Percentiles rank a stretch among this genome's conserved stretches.
These are phyloP conservation scores for Hephaestus fuliginosus DNA, from an alignment of 2,797 vertebrate genomes.

Conservation along the genomic window DNA sequence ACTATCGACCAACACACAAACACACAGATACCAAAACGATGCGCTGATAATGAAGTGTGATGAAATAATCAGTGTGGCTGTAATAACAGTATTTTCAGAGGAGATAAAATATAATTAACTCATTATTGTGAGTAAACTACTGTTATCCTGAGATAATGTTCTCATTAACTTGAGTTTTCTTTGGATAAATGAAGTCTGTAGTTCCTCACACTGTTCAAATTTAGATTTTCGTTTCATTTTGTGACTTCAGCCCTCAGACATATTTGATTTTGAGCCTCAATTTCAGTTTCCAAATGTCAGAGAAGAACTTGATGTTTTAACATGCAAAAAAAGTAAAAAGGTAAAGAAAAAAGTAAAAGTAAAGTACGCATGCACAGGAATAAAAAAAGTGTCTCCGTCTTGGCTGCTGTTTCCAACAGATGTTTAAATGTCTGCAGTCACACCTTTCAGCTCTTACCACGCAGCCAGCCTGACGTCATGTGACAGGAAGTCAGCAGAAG, in stretches of 20 bases:
- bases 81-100: too few relatives aligned
- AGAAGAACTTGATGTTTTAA: neutral
- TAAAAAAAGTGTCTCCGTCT: neutral
- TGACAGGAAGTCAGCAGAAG: constrained; percentile 81
- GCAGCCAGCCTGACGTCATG: constrained; percentile 68
- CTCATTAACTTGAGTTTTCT: neutral
- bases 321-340: too few relatives aligned
- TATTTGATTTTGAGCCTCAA: neutral
- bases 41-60: too few relatives aligned
- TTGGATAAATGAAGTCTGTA: neutral
- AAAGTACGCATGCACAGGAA: neutral
- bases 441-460: constrained; percentile 80
- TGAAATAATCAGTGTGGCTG: too few relatives aligned
- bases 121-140: too few relatives aligned
- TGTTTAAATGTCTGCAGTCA: constrained; percentile 33
- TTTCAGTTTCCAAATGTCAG: neutral
- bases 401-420: neutral
- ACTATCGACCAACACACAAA: too few relatives aligned
- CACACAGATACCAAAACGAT: too few relatives aligned
- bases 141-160: too few relatives aligned
- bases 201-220: too few relatives aligned
- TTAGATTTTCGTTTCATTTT: neutral
- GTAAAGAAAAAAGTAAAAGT: neutral
- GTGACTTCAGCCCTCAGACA: neutral
- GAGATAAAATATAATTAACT: too few relatives aligned